Base-by-base conservation (phyloP, 2,797 vertebrate species). In the Eurystomus glaucurus region DNA sequence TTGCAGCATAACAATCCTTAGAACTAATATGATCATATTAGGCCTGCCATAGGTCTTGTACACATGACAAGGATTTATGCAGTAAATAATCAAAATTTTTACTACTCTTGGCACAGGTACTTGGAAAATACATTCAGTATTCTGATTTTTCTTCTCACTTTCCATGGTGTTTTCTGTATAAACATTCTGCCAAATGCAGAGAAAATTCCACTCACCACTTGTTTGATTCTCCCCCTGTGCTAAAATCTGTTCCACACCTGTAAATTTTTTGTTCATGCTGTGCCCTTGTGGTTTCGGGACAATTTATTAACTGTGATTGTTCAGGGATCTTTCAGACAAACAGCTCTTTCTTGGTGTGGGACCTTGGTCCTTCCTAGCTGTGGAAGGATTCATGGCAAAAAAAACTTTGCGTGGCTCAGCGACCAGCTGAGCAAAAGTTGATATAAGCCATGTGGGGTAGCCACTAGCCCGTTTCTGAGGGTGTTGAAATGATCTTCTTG, bases 11-110 rank as follows among this genome's bases (percentile, higher is more conserved):
- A 76, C 79, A 65, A 60, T 64, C 23, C 9, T 82, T 69, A 50
- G 86, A 96, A 71, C 4, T 37, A n/a, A 20, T 35, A 52, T 3
- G 29, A 50, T 45, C 28, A 10, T 5, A 3, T 71, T 46, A 78
- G 75, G 51, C 20, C 35, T 84, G 22, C 33, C 6, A 26, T 54
- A 9, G 1, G 25, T 94, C 83, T 92, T 69, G 54, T 54, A 94
- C 81, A 52, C 68, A 80, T 92, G 94, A 89, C 75, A 95, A 88
- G 78, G 37, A 84, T 92, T 97, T 97, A 92, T 91, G 91, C 29
- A 91, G 90, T 97, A 97, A 98, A 97, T 96, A 97, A 97, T 70
- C 89, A 95, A 71, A 92, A 72, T 48, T 93, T 93, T 97, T 96
- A 97, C 70, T 97, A 57, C 57, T 76, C 45, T 97, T 98, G 97